These are phyloP conservation scores for Euphonia xanthogaster DNA, from an alignment of 2,797 vertebrate genomes.

Conservation along the genomic window DNA sequence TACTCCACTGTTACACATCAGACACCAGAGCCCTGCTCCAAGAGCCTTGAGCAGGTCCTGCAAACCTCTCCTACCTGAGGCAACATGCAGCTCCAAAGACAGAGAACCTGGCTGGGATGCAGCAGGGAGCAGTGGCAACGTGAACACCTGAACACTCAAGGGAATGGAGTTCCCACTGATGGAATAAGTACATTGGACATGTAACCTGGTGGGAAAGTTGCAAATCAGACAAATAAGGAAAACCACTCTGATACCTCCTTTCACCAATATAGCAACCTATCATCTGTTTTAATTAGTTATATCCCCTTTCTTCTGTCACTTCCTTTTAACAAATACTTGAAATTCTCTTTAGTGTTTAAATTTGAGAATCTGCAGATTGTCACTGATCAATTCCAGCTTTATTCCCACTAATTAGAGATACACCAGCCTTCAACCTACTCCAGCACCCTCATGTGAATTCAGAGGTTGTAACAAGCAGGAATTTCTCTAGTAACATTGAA, in stretches of 20 bases:
- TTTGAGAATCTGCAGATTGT: neutral
- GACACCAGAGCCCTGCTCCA: neutral
- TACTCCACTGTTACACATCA: neutral
- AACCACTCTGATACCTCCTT: neutral
- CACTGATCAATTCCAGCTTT: neutral
- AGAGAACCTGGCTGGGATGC: slow-evolving; percentile 52
- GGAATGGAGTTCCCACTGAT: neutral
- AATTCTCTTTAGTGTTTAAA: neutral
- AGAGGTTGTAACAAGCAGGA: neutral
- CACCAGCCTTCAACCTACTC: neutral
- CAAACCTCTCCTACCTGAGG: slow-evolving; percentile 43
- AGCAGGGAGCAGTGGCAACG: neutral
- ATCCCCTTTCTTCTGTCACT: neutral
- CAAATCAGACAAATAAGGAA: neutral
- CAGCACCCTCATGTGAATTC: neutral
- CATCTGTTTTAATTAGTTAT: neutral
- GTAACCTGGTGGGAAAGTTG: slow-evolving; percentile 23
- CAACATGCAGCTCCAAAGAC: slow-evolving; percentile 66
- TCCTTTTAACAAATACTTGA: neutral
- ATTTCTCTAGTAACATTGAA: neutral
- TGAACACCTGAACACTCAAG: slow-evolving; percentile 45
- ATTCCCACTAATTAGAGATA: neutral
- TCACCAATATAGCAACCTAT: fast-evolving
- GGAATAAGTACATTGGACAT: slow-evolving; percentile 61
- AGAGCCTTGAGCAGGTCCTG: neutral